Evolutionary conservation across 2,797 vertebrate species (phyloP), one percentile per base, ranked within the genome.

Genomic region (Typhlichthys eigenmanni): DNA sequence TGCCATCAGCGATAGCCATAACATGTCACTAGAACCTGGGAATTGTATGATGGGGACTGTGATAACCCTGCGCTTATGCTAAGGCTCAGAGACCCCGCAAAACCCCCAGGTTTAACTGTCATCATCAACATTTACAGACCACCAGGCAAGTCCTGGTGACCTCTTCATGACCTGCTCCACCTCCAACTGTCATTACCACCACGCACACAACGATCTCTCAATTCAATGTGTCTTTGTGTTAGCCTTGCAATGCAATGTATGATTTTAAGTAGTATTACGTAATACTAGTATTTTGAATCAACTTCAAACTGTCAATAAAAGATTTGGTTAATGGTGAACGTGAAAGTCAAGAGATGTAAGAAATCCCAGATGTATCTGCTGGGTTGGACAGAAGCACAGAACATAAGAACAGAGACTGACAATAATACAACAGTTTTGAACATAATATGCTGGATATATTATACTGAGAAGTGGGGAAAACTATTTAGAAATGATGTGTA

Each of bases 1-100:
- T 43, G 68, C 84, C 72, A 79, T 86, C 82, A 83, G 71, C 61
- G 71, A 86, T 84, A 91, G 90, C 75, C 89, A 91, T 83, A 91
- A 91, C 87, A 91, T 86, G 82, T 86, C 83, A 80, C 77, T 74
- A 64, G 69, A 62, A 80, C 74, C 81, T 59, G 71, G 69, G 69
- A 71, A 58, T 72, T 58, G 66, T 48, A 69, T 3, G 86, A 89
- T 89, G 83, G 76, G 52, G 75, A 66, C 58, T 13, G 72, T 4
- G 87, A 90, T 91, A 88, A 88, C 82, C 83, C 53, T 0, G 13
- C 13, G 7, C 60, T 34, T 52, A 4, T 13, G 38, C 61, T 65
- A 48, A 57, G 68, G 49, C 66, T 51, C 47, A 2, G 66, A 69
- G 66, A 63, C 54, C 80, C 60, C 19, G 43, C 13, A 45, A 14